A percentile compares a stretch with the other conserved stretches of the same genome.
Conservation (phyloP, 2,113 vertebrate genomes). For the Fulmarus glacialis region DNA sequence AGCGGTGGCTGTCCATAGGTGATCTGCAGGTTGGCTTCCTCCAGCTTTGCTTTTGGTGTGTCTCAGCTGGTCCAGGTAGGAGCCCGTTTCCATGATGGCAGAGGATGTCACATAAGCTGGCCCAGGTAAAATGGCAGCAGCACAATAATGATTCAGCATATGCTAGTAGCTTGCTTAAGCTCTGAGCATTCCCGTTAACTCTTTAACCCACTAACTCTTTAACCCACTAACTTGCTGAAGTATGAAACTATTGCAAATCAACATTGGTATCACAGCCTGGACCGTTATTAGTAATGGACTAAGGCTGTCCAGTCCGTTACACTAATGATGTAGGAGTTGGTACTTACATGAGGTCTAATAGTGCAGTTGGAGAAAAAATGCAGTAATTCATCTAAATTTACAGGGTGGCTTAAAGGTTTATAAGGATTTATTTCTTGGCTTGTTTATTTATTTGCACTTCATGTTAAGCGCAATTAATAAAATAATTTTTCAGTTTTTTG, state of each 20-base stretch:
- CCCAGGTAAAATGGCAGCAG: neutral
- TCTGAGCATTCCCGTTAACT: neutral
- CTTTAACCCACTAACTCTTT: neutral
- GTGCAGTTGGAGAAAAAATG: neutral
- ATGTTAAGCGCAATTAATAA: neutral
- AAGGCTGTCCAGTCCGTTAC: neutral
- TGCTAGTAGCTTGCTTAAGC: fast-evolving
- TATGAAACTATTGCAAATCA: fast-evolving
- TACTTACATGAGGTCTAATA: fast-evolving
- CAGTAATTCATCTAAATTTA: neutral
- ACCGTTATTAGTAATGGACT: neutral
- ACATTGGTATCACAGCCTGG: fast-evolving
- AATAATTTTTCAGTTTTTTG: neutral
- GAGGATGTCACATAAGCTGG: neutral
- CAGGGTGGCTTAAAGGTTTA: neutral
- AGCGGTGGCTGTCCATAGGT: neutral
- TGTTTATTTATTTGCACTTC: neutral
- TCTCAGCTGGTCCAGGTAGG: neutral
- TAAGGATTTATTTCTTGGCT: neutral
- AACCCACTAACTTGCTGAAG: neutral
- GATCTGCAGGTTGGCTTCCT: neutral
- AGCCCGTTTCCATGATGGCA: neutral
- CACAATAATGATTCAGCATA: too few relatives aligned
- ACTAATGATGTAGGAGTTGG: neutral
- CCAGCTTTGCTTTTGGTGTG: neutral